Conservation (phyloP, 2,888 invertebrate genomes). For the Pseudococcus jackbeardsleyi region DNA sequence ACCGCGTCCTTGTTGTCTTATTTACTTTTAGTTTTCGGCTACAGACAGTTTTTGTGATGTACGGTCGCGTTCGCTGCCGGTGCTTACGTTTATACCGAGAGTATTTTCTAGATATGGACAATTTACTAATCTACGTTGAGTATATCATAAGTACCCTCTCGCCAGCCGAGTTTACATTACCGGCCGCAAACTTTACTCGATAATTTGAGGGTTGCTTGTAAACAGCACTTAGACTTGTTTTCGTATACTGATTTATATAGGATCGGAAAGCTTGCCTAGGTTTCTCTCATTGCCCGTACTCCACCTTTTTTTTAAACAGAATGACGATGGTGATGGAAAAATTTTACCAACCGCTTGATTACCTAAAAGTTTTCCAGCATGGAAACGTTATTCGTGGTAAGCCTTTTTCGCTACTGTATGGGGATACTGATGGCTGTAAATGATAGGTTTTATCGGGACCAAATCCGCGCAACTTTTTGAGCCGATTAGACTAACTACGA, state of each 20-base stretch:
- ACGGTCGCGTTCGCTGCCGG: not conserved
- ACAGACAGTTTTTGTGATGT: slow-evolving; percentile 47
- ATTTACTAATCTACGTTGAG: slow-evolving; percentile 52
- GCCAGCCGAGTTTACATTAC: slow-evolving; percentile 27
- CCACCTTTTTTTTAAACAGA: not conserved
- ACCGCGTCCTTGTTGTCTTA: slow-evolving; percentile 57
- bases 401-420: not conserved
- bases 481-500: not conserved
- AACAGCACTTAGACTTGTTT: slow-evolving; percentile 28
- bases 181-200: slow-evolving; percentile 12
- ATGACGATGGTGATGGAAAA: not conserved
- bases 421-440: not conserved
- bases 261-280: not conserved
- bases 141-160: slow-evolving; percentile 7
- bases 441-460: slow-evolving; percentile 35
- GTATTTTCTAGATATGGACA: not conserved
- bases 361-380: slow-evolving; percentile 18
- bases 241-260: slow-evolving; percentile 1
- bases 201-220: slow-evolving; percentile 24
- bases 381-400: not conserved
- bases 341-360: slow-evolving; percentile 11
- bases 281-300: not conserved
- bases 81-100: not conserved
- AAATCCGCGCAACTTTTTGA: slow-evolving; percentile 10
- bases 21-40: slow-evolving; percentile 59